Evolutionary conservation across 1,140 invertebrate species (phyloP).

Genomic region (Drosophila funebris): DNA sequence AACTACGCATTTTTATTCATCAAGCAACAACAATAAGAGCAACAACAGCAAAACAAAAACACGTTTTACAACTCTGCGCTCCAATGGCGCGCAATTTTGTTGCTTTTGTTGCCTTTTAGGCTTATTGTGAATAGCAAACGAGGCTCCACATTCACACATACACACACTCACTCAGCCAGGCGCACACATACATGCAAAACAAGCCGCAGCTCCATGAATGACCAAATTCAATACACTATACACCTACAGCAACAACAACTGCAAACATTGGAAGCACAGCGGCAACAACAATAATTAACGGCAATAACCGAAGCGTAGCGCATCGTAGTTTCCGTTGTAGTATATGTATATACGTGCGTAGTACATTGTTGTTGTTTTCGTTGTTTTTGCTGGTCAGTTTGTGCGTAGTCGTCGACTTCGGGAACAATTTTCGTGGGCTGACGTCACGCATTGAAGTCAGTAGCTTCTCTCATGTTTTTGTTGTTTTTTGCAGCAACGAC

Average conservation of each 20-base stretch:
- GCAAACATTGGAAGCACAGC: no score
- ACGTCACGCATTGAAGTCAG: conserved; percentile 59
- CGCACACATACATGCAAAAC: conserved; percentile 36
- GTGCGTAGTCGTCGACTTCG: conserved; percentile 59
- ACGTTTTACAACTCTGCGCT: conserved; percentile 76
- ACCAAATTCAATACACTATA: conserved; percentile 63
- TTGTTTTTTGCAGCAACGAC: conserved; percentile 1
- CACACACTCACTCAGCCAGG: neutral
- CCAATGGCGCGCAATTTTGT: conserved; percentile 68
- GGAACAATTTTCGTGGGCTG: conserved; percentile 60
- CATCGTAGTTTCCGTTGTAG: conserved; percentile 76
- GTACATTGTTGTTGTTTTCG: conserved; percentile 4
- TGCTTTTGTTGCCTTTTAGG: conserved; percentile 49
- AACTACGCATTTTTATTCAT: conserved; percentile 71
- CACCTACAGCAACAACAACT: conserved; percentile 36
- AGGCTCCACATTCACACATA: conserved; percentile 31
- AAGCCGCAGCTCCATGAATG: conserved; percentile 63
- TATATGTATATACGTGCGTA: conserved; percentile 38
- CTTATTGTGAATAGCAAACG: conserved; percentile 57
- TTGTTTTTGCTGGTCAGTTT: conserved; percentile 3
- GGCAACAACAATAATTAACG: conserved; percentile 68
- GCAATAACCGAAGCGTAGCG: conserved; percentile 78
- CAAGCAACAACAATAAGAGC: conserved; percentile 21
- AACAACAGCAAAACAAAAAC: conserved; percentile 66
- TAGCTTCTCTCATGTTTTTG: conserved; percentile 9